Evolutionary conservation across 92 coral and sea anemone genomes (phyloP).

Genomic region (Palythoa caribaeorum): DNA sequence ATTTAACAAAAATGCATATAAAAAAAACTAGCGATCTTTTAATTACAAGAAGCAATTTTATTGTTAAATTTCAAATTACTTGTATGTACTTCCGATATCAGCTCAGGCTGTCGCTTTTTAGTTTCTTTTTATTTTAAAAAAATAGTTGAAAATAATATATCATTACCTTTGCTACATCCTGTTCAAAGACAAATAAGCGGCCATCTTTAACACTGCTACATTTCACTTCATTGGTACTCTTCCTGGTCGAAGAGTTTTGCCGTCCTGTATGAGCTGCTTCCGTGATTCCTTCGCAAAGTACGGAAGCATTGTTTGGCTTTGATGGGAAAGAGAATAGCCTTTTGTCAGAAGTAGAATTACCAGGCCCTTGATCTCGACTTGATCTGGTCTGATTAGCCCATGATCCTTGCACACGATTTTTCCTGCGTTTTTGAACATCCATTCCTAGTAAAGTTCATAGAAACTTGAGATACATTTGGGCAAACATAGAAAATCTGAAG

Average conservation of each 20-base stretch:
- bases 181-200: slow-evolving; percentile 8
- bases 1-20: too few relatives aligned
- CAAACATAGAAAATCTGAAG: neutral
- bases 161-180: slow-evolving; percentile 10
- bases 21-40: too few relatives aligned
- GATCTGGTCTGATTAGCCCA: slow-evolving; percentile 71
- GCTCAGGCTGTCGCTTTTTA: neutral
- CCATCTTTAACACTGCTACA: neutral
- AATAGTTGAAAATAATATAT: neutral
- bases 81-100: too few relatives aligned
- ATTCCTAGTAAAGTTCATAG: neutral
- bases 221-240: neutral
- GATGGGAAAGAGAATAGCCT: neutral
- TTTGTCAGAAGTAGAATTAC: slow-evolving; percentile 6
- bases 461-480: neutral
- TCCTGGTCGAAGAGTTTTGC: neutral
- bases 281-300: neutral
- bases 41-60: neutral
- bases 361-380: slow-evolving; percentile 2
- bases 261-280: neutral
- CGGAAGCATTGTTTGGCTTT: neutral
- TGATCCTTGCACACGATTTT: slow-evolving; percentile 79
- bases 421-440: slow-evolving; percentile 5
- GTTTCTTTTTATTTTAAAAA: neutral
- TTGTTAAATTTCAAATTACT: too few relatives aligned